Evolutionary conservation across 1,140 invertebrate species (phyloP).

Genomic region (Leguminivora glycinivorella): DNA sequence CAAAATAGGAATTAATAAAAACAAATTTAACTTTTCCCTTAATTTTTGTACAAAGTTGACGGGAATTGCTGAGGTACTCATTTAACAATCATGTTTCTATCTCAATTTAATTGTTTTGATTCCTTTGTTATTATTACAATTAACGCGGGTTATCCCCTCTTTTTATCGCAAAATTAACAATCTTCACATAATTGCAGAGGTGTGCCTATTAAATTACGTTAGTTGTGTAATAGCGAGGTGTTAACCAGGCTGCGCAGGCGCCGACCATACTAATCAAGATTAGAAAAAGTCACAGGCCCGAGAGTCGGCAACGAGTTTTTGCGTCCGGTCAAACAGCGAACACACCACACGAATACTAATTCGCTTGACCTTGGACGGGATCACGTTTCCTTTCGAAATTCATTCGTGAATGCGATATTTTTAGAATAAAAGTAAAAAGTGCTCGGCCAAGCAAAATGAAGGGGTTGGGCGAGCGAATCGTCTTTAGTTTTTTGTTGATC

Average conservation of each 20-base stretch:
- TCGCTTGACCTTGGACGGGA: conserved; percentile 70
- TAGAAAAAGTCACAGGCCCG: conserved; percentile 61
- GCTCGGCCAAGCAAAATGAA: conserved; percentile 67
- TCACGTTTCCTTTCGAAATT: conserved; percentile 78
- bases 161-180: conserved; percentile 15
- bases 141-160: conserved; percentile 3
- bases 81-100: no score
- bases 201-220: conserved; percentile 22
- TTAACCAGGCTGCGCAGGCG: conserved; percentile 31
- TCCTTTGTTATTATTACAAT: conserved; percentile 34
- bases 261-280: conserved; percentile 60
- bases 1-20: no score
- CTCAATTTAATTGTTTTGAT: neutral
- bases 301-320: conserved; percentile 66
- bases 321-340: conserved; percentile 70
- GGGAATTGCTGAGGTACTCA: no score
- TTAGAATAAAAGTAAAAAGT: conserved; percentile 76
- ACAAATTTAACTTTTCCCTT: no score
- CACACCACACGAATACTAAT: conserved; percentile 75
- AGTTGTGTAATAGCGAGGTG: conserved; percentile 24
- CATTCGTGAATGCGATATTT: conserved; percentile 75
- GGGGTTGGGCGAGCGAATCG: conserved; percentile 66
- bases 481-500: conserved; percentile 61
- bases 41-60: no score
- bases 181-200: conserved; percentile 24